Evolutionary conservation across 2,797 vertebrate genomes (phyloP).

Genomic region (Dryobates pubescens): DNA sequence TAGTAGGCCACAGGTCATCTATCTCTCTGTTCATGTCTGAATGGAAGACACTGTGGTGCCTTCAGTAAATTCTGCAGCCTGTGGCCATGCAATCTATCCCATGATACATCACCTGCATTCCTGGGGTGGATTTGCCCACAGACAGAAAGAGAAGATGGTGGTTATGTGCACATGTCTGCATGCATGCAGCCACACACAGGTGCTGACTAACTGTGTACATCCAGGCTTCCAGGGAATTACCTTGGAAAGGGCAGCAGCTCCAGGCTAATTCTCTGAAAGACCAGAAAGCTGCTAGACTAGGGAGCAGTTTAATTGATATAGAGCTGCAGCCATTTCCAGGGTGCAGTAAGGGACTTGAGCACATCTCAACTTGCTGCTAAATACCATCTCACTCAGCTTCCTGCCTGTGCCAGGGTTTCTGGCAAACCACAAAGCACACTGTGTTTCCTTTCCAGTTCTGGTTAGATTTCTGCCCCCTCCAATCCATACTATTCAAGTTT

Average conservation of each 20-base stretch:
- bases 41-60: neutral
- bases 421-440: neutral
- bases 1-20: neutral
- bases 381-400: neutral
- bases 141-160: neutral
- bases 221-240: neutral
- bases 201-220: neutral
- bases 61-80: neutral
- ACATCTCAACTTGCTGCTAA: neutral
- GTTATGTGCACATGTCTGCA: too few species aligned
- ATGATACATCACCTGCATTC: neutral
- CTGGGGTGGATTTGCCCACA: neutral
- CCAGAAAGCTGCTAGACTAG: neutral
- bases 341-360: neutral
- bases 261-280: neutral
- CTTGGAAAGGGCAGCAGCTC: neutral
- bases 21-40: neutral
- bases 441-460: neutral
- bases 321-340: neutral
- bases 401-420: neutral
- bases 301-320: neutral
- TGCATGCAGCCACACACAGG: neutral
- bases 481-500: neutral
- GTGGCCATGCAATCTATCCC: neutral
- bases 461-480: neutral